phyloP scores from a whole-genome alignment of 2,797 vertebrate species.

The Sus cebifrons region DNA sequence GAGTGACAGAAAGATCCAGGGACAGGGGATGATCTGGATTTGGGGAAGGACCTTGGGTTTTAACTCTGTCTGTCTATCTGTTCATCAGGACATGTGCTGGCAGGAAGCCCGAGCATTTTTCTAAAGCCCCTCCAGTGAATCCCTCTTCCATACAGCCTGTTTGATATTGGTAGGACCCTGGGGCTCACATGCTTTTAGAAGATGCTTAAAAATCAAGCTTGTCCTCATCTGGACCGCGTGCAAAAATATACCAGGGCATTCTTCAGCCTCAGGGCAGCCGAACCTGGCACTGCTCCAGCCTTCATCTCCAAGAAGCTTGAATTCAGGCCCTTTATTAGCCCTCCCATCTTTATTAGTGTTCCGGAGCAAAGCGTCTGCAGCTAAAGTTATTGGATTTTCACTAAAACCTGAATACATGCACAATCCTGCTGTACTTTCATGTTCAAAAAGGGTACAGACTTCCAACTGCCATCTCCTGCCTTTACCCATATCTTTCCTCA shows the following conservation, averaged over 20 bases:
- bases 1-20: background rate
- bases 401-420: constrained; percentile 90
- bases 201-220: constrained; percentile 33
- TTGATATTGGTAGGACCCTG: fast-evolving
- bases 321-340: constrained; percentile 76
- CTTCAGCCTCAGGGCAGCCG: constrained; percentile 20
- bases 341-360: constrained; percentile 88
- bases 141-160: background rate
- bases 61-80: background rate
- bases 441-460: constrained; percentile 89
- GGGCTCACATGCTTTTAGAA: background rate
- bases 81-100: constrained; percentile 18
- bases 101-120: constrained; percentile 47
- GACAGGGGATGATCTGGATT: background rate
- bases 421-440: constrained; percentile 89
- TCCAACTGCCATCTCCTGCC: constrained; percentile 83
- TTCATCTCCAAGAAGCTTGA: constrained; percentile 65
- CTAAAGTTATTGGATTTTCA: constrained; percentile 91
- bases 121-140: background rate
- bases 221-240: background rate
- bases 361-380: constrained; percentile 88
- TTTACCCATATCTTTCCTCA: constrained; percentile 88
- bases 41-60: background rate
- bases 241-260: constrained; percentile 5
- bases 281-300: constrained; percentile 66